Conservation (phyloP, 2,113 vertebrate genomes). For the Saimiri boliviensis region DNA sequence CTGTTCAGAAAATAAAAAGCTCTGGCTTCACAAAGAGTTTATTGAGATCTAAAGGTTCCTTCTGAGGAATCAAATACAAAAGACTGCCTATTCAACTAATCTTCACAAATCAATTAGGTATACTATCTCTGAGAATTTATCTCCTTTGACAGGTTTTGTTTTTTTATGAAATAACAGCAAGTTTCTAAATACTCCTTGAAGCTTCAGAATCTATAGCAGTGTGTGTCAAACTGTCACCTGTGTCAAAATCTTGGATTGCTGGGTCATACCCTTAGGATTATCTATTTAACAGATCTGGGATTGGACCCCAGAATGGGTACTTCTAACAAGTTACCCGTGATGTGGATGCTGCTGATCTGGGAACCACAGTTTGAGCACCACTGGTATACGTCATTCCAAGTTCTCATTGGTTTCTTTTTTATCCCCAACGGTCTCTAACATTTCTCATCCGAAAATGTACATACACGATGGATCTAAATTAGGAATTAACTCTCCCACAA, state of each 20-base stretch:
- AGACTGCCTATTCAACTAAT: constrained; percentile 37
- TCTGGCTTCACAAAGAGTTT: constrained; percentile 59
- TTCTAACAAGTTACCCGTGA: neutral
- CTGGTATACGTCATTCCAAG: neutral
- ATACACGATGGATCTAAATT: neutral
- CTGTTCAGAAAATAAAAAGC: constrained; percentile 59
- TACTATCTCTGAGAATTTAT: neutral
- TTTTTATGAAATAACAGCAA: neutral
- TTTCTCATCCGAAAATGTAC: neutral
- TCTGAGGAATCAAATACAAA: constrained; percentile 56
- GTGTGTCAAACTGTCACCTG: neutral
- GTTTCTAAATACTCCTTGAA: neutral
- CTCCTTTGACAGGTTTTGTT: neutral
- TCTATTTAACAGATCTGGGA: neutral
- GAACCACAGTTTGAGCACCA: neutral
- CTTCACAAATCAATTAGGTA: constrained; percentile 47
- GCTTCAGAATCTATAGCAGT: neutral
- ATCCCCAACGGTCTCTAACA: neutral
- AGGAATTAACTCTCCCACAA: neutral
- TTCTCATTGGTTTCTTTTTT: neutral
- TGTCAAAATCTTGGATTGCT: neutral
- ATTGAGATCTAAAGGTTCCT: constrained; percentile 44
- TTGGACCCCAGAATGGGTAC: neutral
- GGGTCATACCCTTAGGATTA: neutral
- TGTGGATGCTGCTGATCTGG: neutral